Evolutionary conservation across 92 coral and sea anemone genomes (phyloP).

Genomic region (Virgularia gustaviana): DNA sequence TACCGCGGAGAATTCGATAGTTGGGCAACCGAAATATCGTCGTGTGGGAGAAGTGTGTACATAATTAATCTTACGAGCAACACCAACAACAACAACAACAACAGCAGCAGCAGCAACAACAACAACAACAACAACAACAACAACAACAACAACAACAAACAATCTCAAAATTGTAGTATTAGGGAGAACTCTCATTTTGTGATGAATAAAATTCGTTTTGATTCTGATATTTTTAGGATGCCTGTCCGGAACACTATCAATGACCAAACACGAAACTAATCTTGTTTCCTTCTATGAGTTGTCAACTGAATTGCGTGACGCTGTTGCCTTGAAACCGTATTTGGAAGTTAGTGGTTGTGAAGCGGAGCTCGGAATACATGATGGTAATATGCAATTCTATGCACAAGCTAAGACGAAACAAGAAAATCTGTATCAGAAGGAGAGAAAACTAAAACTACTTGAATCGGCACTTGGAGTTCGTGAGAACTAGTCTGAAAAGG

Average conservation of each 20-base stretch:
- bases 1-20: slow-evolving; percentile 1
- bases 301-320: slow-evolving; percentile 10
- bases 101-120: no score
- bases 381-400: slow-evolving; percentile 3
- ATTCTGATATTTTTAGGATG: neutral
- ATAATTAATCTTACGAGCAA: no score
- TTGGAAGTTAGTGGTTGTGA: slow-evolving; percentile 7
- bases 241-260: slow-evolving; percentile 3
- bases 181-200: no score
- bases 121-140: no score
- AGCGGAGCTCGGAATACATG: neutral
- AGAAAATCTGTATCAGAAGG: neutral
- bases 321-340: slow-evolving; percentile 22
- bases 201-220: no score
- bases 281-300: slow-evolving; percentile 22
- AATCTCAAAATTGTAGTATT: no score
- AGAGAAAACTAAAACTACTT: slow-evolving; percentile 3
- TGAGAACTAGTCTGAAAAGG: neutral
- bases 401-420: neutral
- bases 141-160: no score
- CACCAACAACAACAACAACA: no score
- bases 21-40: slow-evolving; percentile 10
- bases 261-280: slow-evolving; percentile 27
- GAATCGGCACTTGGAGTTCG: slow-evolving; percentile 1
- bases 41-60: slow-evolving; percentile 30